A percentile compares a stretch with the other conserved stretches of the same genome.
phyloP scores from a whole-genome alignment of 2,888 invertebrate genomes.

The Thecocarcelia acutangulata region DNA sequence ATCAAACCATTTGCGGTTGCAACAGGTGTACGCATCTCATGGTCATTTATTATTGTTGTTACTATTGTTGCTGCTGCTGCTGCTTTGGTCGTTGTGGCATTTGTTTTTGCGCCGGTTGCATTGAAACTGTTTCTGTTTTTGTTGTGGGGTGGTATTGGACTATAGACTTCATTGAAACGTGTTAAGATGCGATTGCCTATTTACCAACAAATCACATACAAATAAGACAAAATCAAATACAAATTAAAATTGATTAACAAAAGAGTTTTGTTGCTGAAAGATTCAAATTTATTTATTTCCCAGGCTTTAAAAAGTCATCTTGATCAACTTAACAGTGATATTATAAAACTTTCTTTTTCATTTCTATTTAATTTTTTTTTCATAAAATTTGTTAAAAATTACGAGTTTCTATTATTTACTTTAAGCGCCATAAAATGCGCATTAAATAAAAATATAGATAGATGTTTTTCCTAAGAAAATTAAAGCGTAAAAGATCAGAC shows the following conservation, averaged over 20 bases:
- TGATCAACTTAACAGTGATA: conserved; percentile 34
- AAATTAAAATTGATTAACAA: conserved; percentile 42
- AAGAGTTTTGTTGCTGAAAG: conserved; percentile 20
- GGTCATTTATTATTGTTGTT: conserved; percentile 48
- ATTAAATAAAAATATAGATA: no score
- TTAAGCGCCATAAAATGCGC: no score
- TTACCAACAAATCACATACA: conserved; percentile 20
- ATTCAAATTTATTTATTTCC: conserved; percentile 19
- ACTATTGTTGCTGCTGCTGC: conserved; percentile 33
- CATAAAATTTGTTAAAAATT: no score
- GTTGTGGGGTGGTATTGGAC: conserved; percentile 65
- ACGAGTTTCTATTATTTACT: neutral
- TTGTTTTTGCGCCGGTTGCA: conserved; percentile 52
- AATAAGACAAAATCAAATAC: conserved; percentile 33
- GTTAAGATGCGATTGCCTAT: conserved; percentile 80
- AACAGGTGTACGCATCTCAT: conserved; percentile 50
- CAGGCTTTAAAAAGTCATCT: conserved; percentile 12
- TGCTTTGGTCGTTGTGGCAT: conserved; percentile 47
- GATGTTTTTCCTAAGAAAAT: no score
- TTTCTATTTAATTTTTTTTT: neutral
- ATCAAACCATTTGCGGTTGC: conserved; percentile 62
- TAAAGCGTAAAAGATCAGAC: no score
- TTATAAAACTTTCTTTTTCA: conserved; percentile 50
- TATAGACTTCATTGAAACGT: conserved; percentile 80
- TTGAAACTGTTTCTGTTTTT: conserved; percentile 51